Conservation (phyloP, 2,888 invertebrate species). For the Patella caerulea region DNA sequence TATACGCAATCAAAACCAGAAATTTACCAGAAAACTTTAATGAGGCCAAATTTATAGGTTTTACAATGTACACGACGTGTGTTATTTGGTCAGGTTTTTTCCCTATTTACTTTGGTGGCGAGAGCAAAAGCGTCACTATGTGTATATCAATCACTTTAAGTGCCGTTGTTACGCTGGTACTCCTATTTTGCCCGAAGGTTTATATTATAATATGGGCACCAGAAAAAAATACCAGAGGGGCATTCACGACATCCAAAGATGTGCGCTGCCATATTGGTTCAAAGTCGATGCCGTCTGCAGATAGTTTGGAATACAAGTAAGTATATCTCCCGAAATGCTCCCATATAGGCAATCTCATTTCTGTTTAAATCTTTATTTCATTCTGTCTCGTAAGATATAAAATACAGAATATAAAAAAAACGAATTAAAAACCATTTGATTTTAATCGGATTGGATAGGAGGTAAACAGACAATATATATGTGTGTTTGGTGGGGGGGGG, state of each 20-base stretch:
- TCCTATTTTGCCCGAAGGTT: conserved; percentile 83
- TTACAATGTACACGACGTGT: conserved; percentile 96
- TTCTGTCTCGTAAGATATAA: too few relatives aligned
- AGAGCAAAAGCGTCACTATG: conserved; percentile 75
- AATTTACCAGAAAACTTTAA: conserved; percentile 99
- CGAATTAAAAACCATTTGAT: too few relatives aligned
- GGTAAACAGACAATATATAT: too few relatives aligned
- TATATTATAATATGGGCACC: conserved; percentile 83
- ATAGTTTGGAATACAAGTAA: conserved; percentile 63
- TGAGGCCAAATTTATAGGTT: conserved; percentile 82
- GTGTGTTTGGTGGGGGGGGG: too few relatives aligned
- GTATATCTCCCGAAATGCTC: conserved; percentile 8
- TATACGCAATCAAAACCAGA: conserved; percentile 84
- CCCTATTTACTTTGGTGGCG: conserved; percentile 94
- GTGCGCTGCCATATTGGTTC: conserved; percentile 80
- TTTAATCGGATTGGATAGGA: too few relatives aligned
- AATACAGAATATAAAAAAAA: too few relatives aligned
- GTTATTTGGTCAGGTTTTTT: conserved; percentile 99
- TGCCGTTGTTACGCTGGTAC: conserved; percentile 81
- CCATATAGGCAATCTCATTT: not conserved
- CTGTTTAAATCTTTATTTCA: not conserved
- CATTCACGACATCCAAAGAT: conserved; percentile 82
- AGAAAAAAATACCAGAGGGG: conserved; percentile 82
- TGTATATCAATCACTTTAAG: conserved; percentile 83
- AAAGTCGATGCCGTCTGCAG: conserved; percentile 59